These are phyloP conservation scores for Leptinotarsa undecemlineata DNA, from an alignment of 1,140 invertebrate genomes.

Conservation along the genomic window DNA sequence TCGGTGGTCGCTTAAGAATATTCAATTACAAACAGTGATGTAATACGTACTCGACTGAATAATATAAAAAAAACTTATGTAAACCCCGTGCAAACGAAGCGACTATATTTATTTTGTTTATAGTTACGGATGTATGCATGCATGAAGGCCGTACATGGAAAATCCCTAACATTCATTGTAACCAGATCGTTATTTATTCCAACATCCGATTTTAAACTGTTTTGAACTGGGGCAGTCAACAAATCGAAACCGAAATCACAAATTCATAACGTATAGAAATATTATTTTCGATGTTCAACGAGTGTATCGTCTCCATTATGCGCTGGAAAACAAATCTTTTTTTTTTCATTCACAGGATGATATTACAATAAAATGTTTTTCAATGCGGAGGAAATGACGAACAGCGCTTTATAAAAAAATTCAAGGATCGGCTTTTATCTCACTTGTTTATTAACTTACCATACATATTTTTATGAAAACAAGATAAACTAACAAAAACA, in stretches of 20 bases:
- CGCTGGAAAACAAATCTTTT: conserved; percentile 21
- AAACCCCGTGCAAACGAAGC: too few relatives aligned
- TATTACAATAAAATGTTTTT: conserved; percentile 26
- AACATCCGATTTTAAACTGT: too few relatives aligned
- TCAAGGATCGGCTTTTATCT: conserved; percentile 20
- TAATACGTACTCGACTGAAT: too few relatives aligned
- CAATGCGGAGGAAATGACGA: conserved; percentile 24
- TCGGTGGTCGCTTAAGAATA: too few relatives aligned
- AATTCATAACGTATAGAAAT: conserved; percentile 1
- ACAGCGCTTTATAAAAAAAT: conserved; percentile 14
- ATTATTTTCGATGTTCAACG: conserved; percentile 13
- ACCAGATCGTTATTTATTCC: too few relatives aligned
- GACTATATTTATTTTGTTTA: too few relatives aligned
- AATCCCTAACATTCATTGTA: too few relatives aligned
- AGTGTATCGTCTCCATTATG: conserved; percentile 10
- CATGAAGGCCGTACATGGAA: too few relatives aligned
- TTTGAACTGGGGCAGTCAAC: too few relatives aligned
- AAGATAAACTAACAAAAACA: conserved; percentile 11
- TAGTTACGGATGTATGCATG: too few relatives aligned
- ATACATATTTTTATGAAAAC: conserved; percentile 11
- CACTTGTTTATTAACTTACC: conserved; percentile 7
- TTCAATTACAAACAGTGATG: too few relatives aligned
- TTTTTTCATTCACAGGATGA: conserved; percentile 18
- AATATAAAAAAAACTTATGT: too few relatives aligned
- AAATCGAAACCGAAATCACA: neutral